Evolutionary conservation across 2,888 invertebrate genomes (phyloP).

Genomic region (Sarcophaga variegata): DNA sequence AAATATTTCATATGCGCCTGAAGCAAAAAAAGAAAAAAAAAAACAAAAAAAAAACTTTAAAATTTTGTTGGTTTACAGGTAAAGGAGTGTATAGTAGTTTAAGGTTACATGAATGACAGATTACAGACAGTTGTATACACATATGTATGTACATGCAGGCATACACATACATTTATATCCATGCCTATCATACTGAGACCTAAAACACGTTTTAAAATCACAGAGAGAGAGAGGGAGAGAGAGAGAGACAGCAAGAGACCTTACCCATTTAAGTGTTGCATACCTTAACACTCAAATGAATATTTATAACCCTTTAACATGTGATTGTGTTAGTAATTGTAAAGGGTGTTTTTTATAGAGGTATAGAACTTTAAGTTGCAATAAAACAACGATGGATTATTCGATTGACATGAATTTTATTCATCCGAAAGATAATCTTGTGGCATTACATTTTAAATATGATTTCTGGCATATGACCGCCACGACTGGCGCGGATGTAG

Average conservation of each 20-base stretch:
- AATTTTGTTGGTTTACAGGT: background rate
- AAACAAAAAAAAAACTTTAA: background rate
- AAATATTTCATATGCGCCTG: background rate
- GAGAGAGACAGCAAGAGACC: background rate
- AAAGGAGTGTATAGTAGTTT: background rate
- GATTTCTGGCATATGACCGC: no score
- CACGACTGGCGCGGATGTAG: no score
- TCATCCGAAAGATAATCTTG: no score
- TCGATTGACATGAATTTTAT: no score
- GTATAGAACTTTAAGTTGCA: no score
- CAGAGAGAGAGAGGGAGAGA: no score
- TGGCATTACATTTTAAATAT: no score
- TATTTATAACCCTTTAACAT: constrained; percentile 20
- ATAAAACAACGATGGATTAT: no score
- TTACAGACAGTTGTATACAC: constrained; percentile 69
- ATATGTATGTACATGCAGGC: background rate
- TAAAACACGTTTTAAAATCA: no score
- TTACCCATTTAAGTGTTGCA: constrained; percentile 23
- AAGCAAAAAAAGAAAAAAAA: background rate
- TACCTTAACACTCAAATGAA: constrained; percentile 53
- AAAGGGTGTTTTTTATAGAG: no score
- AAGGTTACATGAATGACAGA: constrained; percentile 75
- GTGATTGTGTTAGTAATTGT: background rate
- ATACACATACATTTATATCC: background rate
- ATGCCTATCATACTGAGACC: no score